Conservation (phyloP, 2,797 vertebrate species). For the Acanthurus tractus region DNA sequence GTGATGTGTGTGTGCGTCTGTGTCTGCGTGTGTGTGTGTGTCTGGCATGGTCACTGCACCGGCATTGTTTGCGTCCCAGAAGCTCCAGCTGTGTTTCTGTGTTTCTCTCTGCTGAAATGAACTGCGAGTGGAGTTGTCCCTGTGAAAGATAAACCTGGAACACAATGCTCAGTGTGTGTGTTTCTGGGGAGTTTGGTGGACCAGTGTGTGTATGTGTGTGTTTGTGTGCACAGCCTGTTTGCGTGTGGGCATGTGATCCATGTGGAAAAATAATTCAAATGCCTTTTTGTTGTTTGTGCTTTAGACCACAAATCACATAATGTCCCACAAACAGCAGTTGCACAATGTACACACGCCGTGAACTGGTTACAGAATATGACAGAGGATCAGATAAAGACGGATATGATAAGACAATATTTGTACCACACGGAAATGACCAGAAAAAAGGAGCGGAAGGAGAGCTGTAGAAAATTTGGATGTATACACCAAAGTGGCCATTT, state of each 20-base stretch:
- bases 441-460: constrained; percentile 26
- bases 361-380: constrained; percentile 41
- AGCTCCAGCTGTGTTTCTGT: constrained; percentile 67
- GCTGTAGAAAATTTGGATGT: constrained; percentile 47
- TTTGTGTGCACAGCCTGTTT: constrained; percentile 15
- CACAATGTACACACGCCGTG: constrained; percentile 26
- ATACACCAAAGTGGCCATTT: constrained; percentile 34
- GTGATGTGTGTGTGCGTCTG: constrained; percentile 1
- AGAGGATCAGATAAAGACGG: constrained; percentile 53
- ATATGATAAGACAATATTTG: constrained; percentile 54
- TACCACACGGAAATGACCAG: constrained; percentile 26
- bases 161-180: constrained; percentile 47
- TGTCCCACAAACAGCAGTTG: constrained; percentile 40
- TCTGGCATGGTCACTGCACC: constrained; percentile 44
- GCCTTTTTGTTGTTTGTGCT: constrained; percentile 10
- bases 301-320: constrained; percentile 50
- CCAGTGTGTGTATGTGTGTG: neutral
- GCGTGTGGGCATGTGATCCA: constrained; percentile 34
- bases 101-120: constrained; percentile 67
- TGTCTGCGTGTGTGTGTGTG: constrained; percentile 13
- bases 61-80: constrained; percentile 34
- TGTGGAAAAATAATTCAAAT: constrained; percentile 51
- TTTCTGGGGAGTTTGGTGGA: neutral
- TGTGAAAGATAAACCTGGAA: constrained; percentile 66
- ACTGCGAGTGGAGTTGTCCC: constrained; percentile 50